Evolutionary conservation across 2,797 vertebrate species (phyloP).

Genomic region (Microctenopoma lineatum): DNA sequence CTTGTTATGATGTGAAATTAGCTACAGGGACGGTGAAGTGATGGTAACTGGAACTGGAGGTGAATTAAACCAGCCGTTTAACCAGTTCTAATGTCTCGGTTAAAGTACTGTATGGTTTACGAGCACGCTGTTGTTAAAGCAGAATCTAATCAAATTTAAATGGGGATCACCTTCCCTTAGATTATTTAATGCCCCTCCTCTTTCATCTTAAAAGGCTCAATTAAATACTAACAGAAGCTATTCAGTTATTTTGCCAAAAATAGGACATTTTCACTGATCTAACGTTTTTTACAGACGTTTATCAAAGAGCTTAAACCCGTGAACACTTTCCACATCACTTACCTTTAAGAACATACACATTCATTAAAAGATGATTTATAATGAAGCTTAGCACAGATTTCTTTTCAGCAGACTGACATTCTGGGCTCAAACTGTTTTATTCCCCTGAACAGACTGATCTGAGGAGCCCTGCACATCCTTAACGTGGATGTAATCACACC

Average conservation of each 20-base stretch:
- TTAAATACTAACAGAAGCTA: slow-evolving; percentile 42
- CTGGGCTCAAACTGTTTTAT: background rate
- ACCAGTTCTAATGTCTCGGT: too few species aligned
- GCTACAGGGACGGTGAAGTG: too few species aligned
- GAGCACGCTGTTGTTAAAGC: too few species aligned
- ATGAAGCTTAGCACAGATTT: background rate
- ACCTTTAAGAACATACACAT: background rate
- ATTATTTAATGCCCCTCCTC: slow-evolving; percentile 13
- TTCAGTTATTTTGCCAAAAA: slow-evolving; percentile 25
- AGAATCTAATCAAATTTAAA: slow-evolving; percentile 3
- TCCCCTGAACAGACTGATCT: background rate
- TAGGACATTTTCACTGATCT: background rate
- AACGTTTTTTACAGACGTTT: slow-evolving; percentile 9
- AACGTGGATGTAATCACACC: background rate
- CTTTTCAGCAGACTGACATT: background rate
- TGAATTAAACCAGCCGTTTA: too few species aligned
- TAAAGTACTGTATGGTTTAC: too few species aligned
- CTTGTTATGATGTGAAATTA: too few species aligned
- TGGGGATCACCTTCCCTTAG: slow-evolving; percentile 9
- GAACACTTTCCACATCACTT: slow-evolving; percentile 19
- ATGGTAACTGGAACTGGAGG: too few species aligned
- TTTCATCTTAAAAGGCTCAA: slow-evolving; percentile 7
- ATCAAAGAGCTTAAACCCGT: slow-evolving; percentile 19
- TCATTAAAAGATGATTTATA: background rate
- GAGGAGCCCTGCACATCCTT: background rate